Base-by-base conservation (phyloP, 2,888 invertebrate genomes). In the Lithophane socia region DNA sequence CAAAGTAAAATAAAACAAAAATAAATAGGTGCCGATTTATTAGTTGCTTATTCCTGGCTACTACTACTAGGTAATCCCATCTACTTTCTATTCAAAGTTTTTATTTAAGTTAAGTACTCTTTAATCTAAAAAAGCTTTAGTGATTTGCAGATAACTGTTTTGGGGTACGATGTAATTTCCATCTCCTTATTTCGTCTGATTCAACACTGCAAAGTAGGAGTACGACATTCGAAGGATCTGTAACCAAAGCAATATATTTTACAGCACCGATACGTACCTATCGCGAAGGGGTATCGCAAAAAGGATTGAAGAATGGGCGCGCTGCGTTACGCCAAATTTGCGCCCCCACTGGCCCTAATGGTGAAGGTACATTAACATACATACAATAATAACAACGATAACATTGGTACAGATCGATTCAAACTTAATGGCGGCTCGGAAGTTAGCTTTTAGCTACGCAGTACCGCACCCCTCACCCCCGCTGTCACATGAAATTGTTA, bases 171-270 rank as follows among this genome's bases (percentile, higher is more conserved):
- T 21, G 52, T 73, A 21, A 21, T 12, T 29, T 49, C 21, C 12
- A 56, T 24, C 2, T 2, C 42, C 65, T 80, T 78, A 77, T 61
- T 81, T 78, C 73, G 86, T 87, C 85, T 94, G 94, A 85, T 94
- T 94, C 75, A 96, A 88, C 12, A 95, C 94, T 2, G 96, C 96
- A 70, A 95, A 94, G 80, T 95, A 95, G 1, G 96, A 96, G 80
- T 95, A 96, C 0, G 95, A 96, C 93, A 93, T 94, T 9, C 95
- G 92, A 1, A 95, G 90, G 71, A 95, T 94, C 96, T 96, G 94
- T 52, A 94, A 73, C 13, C 58, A 58, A 56, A 56, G n/a, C n/a
- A 56, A 56, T n/a, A 24, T 56, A 56, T n/a, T n/a, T 56, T n/a
- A 56, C 12, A 56, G 56, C 5, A 56, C 12, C 5, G 12, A n/a